Base-by-base conservation (phyloP, 1,140 invertebrate genomes). In the Drosophila sechellia region DNA sequence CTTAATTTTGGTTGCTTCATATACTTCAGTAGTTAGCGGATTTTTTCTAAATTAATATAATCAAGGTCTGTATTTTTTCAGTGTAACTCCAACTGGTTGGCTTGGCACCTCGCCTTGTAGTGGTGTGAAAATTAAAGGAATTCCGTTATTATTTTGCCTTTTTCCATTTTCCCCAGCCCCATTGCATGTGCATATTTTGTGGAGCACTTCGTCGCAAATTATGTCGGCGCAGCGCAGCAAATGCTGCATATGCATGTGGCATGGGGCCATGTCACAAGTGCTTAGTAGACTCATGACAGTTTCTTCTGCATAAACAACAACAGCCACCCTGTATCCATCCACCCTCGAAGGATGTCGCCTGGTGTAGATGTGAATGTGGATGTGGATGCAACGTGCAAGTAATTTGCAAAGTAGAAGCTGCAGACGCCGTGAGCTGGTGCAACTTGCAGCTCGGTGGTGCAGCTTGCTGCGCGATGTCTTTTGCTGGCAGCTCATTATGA, bases 41-140 rank as follows among this genome's bases (percentile, higher is more conserved):
- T 22, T 22, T 22, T 37, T 13, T 13, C 25, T 5, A 27, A 27
- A 8, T 31, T 2, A 31, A 31, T 11, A 5, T 13, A 0, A 12
- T 4, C 46, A 49, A 49, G 5, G 48, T 1, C 1, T 10, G 5
- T 1, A 13, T 15, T 17, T n/a, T 3, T 12, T 22, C 54, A 5
- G 59, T 61, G 59, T 15, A 31, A 11, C 3, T 42, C 31, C 54
- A 11, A 53, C 37, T 61, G 56, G 71, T 55, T 55, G 37, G 49
- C 50, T 42, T 65, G 56, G 61, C 60, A 74, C 60, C 64, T 70
- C 48, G 52, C 64, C 66, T 64, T 77, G 64, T 79, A 71, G 78
- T 86, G 79, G 76, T 79, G 85, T 84, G 72, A 87, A 87, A 87
- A 87, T 87, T 87, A 87, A 87, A 87, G 84, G 84, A 89, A 87